A percentile compares a stretch with the other conserved stretches of the same genome.
phyloP scores from a whole-genome alignment of 2,797 vertebrate species.

The Psittacula echo region DNA sequence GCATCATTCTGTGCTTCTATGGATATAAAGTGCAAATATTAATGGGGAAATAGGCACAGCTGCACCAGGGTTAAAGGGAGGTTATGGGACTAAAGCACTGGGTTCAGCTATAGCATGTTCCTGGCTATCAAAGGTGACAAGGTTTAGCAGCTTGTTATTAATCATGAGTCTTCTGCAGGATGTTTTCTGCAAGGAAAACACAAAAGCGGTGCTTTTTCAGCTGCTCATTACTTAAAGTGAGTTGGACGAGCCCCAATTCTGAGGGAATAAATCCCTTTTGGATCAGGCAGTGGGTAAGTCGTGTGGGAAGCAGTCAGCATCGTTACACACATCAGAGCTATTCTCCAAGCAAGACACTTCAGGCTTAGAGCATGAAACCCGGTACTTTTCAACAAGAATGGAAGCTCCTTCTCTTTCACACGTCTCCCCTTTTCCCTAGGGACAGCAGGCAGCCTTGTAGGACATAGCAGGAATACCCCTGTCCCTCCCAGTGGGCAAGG shows the following conservation, averaged over 20 bases:
- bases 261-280: neutral
- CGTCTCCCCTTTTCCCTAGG: neutral
- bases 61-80: neutral
- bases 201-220: neutral
- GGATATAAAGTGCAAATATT: neutral
- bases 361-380: neutral
- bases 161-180: neutral
- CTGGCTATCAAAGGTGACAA: neutral
- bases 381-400: neutral
- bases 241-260: neutral
- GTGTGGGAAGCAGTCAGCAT: neutral
- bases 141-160: neutral
- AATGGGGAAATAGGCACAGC: neutral
- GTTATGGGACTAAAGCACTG: neutral
- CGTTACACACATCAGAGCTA: accelerated
- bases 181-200: neutral
- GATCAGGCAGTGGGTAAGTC: too few relatives aligned
- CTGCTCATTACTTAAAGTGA: neutral
- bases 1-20: neutral
- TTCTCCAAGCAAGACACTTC: neutral
- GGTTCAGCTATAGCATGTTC: neutral
- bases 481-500: neutral
- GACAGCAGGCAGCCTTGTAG: neutral
- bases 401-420: neutral
- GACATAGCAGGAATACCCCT: neutral